Evolutionary conservation across 2,888 invertebrate species (phyloP).

Genomic region (Dolomedes plantarius): DNA sequence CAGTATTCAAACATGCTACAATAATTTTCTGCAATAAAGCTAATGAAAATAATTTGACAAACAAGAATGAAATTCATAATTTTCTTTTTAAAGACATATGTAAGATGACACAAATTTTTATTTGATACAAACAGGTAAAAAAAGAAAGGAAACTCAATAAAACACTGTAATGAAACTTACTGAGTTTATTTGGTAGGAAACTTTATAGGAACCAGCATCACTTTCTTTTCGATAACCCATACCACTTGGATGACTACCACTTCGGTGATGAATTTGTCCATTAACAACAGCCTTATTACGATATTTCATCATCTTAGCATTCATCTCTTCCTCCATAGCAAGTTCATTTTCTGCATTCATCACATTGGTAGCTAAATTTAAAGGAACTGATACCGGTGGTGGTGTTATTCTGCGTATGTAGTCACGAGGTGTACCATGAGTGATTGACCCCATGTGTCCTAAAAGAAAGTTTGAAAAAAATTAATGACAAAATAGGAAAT

Average conservation of each 20-base stretch:
- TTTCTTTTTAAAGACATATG: too few relatives aligned
- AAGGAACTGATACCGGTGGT: conserved; percentile 42
- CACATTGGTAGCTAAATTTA: conserved; percentile 58
- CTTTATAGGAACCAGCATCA: conserved; percentile 32
- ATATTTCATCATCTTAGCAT: conserved; percentile 27
- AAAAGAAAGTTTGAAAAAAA: too few relatives aligned
- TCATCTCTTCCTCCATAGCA: conserved; percentile 37
- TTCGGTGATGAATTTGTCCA: conserved; percentile 43
- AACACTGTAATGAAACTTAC: conserved; percentile 30
- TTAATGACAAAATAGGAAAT: too few relatives aligned
- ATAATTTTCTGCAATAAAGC: too few relatives aligned
- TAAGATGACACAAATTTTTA: too few relatives aligned
- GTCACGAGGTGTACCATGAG: conserved; percentile 75
- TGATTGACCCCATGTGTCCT: conserved; percentile 75
- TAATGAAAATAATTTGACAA: too few relatives aligned
- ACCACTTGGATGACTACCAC: conserved; percentile 7
- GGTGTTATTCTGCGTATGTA: conserved; percentile 46
- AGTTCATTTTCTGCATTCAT: conserved; percentile 21
- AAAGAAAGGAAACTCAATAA: too few relatives aligned
- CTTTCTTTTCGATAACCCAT: conserved; percentile 46
- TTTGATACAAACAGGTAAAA: too few relatives aligned
- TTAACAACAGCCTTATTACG: conserved; percentile 19
- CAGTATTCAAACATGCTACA: too few relatives aligned
- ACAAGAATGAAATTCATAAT: too few relatives aligned
- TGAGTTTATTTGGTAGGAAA: conserved; percentile 39